Percentiles rank a stretch among this genome's conserved stretches.
These are phyloP conservation scores for Rafetus swinhoei DNA, from an alignment of 2,113 vertebrate genomes.

Conservation along the genomic window DNA sequence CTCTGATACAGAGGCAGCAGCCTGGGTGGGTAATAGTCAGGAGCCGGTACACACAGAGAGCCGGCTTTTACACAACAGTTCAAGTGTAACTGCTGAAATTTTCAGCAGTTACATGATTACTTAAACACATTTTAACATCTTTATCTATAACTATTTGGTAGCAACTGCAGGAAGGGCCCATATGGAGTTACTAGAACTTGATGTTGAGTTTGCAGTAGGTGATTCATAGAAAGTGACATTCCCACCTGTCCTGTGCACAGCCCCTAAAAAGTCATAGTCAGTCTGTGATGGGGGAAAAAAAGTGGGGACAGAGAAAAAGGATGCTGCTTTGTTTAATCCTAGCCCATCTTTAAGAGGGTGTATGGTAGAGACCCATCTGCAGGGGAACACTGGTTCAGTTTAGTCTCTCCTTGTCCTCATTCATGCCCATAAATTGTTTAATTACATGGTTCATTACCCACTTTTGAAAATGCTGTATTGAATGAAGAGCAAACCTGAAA, in stretches of 20 bases:
- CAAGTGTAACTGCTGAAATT: no score
- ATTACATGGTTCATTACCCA: not conserved
- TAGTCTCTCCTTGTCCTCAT: not conserved
- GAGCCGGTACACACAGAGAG: no score
- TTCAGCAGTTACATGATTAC: no score
- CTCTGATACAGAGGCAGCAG: no score
- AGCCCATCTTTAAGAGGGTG: not conserved
- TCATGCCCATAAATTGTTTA: not conserved
- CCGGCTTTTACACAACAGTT: no score
- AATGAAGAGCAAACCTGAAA: not conserved
- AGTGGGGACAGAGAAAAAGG: not conserved
- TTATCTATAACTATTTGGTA: not conserved
- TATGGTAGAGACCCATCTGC: not conserved
- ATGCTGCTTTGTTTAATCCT: not conserved
- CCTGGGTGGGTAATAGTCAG: no score
- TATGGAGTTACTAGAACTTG: not conserved
- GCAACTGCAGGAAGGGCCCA: accelerated
- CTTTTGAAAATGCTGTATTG: not conserved
- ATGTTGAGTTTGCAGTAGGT: not conserved
- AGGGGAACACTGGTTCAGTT: not conserved
- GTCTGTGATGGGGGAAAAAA: not conserved
- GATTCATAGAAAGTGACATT: not conserved
- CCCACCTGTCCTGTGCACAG: not conserved
- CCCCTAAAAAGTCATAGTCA: not conserved
- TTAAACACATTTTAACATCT: no score